Percentiles rank a stretch among this genome's conserved stretches.
Conservation (phyloP, 2,797 vertebrate species). For the Serranus cabrilla region DNA sequence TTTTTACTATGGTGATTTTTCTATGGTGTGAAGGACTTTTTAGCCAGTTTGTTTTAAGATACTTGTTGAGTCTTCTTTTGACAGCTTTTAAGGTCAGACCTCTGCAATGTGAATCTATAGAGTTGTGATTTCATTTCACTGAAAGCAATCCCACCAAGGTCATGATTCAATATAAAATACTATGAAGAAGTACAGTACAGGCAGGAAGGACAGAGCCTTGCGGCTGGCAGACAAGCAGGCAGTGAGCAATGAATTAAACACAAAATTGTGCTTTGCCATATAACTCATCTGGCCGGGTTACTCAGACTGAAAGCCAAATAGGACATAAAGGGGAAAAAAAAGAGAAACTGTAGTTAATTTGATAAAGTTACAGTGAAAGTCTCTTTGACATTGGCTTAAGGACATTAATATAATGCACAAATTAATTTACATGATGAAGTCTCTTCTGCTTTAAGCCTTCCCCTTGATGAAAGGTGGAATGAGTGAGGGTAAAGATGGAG, state of each 20-base stretch:
- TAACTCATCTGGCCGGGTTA: constrained; percentile 54
- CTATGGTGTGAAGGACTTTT: constrained; percentile 42
- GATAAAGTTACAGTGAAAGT: constrained; percentile 70
- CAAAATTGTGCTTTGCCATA: constrained; percentile 50
- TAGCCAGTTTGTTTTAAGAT: constrained; percentile 41
- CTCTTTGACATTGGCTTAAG: constrained; percentile 68
- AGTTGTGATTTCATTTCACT: constrained; percentile 65
- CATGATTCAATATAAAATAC: constrained; percentile 63
- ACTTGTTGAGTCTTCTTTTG: constrained; percentile 50
- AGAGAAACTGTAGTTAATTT: constrained; percentile 61
- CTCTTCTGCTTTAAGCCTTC: constrained; percentile 65
- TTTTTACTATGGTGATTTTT: constrained; percentile 28
- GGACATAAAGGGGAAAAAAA: constrained; percentile 33
- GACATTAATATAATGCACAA: constrained; percentile 58
- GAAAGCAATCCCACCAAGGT: constrained; percentile 65
- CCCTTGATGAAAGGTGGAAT: constrained; percentile 70
- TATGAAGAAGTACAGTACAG: constrained; percentile 53
- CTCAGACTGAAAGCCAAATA: constrained; percentile 64
- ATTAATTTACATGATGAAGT: constrained; percentile 77
- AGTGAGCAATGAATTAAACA: constrained; percentile 62
- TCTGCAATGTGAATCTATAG: constrained; percentile 50
- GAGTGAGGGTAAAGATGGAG: constrained; percentile 35
- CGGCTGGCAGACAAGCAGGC: constrained; percentile 65
- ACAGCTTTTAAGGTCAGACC: constrained; percentile 55
- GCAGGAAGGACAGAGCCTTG: constrained; percentile 61